These are phyloP conservation scores for Spondyliosoma cantharus DNA, from an alignment of 2,797 vertebrate species.

Conservation along the genomic window DNA sequence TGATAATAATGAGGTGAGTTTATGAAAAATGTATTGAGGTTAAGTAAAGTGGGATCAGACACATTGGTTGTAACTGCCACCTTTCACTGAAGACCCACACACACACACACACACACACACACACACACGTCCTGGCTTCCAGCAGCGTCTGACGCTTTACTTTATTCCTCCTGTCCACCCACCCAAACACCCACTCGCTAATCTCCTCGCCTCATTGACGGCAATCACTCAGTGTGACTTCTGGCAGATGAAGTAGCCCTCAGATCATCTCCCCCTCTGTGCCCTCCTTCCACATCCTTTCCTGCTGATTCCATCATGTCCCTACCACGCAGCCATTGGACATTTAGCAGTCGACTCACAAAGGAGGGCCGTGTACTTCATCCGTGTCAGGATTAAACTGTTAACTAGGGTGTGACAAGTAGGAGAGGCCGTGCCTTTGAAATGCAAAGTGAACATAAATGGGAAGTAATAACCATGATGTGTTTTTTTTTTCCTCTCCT, in stretches of 20 bases:
- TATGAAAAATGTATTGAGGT: slow-evolving; percentile 59
- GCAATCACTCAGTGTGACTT: slow-evolving; percentile 73
- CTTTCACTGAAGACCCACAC: slow-evolving; percentile 29
- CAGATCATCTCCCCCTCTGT: slow-evolving; percentile 58
- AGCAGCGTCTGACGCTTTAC: slow-evolving; percentile 46
- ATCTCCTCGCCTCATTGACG: slow-evolving; percentile 69
- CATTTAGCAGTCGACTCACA: slow-evolving; percentile 63
- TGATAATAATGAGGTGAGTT: slow-evolving; percentile 50
- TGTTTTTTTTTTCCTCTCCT: slow-evolving; percentile 42
- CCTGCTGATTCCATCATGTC: slow-evolving; percentile 72
- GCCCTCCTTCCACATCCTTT: slow-evolving; percentile 39
- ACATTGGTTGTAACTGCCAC: slow-evolving; percentile 32
- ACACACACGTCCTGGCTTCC: slow-evolving; percentile 44
- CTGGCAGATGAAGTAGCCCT: slow-evolving; percentile 65
- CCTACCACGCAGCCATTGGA: slow-evolving; percentile 50
- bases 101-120: slow-evolving; percentile 35
- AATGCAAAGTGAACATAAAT: slow-evolving; percentile 78
- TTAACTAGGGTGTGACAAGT: slow-evolving; percentile 76
- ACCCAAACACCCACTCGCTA: slow-evolving; percentile 66
- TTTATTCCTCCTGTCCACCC: slow-evolving; percentile 42
- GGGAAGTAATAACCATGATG: slow-evolving; percentile 65
- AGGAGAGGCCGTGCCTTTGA: slow-evolving; percentile 71
- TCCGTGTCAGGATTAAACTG: slow-evolving; percentile 73
- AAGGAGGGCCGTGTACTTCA: slow-evolving; percentile 63
- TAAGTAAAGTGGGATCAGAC: slow-evolving; percentile 40